Evolutionary conservation across 2,797 vertebrate genomes (phyloP), one percentile per base, ranked within the genome.

Genomic region (Pseudocheirus occidentalis): DNA sequence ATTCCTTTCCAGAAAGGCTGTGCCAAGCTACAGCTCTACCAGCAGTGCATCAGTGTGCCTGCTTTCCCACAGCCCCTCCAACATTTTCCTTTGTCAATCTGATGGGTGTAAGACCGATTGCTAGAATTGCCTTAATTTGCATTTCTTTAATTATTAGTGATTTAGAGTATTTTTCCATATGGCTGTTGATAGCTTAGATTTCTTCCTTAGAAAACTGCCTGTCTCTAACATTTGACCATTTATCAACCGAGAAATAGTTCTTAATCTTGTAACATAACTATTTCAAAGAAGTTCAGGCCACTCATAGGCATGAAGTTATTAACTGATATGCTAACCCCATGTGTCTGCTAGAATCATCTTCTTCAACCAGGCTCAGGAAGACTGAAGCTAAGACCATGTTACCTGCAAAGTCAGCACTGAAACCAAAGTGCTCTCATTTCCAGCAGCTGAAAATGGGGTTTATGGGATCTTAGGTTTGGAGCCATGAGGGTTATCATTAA

Each of bases 241-340:
- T 27, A 46, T 81, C 73, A 81, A 27, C 24, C 46, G 40, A n/a
- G 40, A 21, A 81, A 46, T 81, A 21, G 29, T 2, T 81, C 40
- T 87, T 50, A 87, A 50, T 46, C 73, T 87, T 50, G 3, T 27
- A 50, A 87, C 89, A 59, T 50, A 95, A n/a, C 59, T 14, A 18
- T 92, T 95, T 94, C 97, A 95, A 87, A 97, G 95, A n/a, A 93
- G 53, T 94, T 54, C 62, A 0, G 59, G 54, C 31, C 5, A 27
- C 94, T 91, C 94, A 92, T 31, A 94, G 92, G 89, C 58, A 1
- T 46, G 1, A 4, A 92, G 90, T 87, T 94, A 93, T 94, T 96
- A 95, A 93, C 56, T 96, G 96, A 97, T 96, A 92, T 55, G 40
- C 90, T 90, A 57, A 93, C 97, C 97, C 97, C 97, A 96, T 97